These are phyloP conservation scores for Pitta sordida DNA, from an alignment of 2,113 vertebrate genomes.

Conservation along the genomic window DNA sequence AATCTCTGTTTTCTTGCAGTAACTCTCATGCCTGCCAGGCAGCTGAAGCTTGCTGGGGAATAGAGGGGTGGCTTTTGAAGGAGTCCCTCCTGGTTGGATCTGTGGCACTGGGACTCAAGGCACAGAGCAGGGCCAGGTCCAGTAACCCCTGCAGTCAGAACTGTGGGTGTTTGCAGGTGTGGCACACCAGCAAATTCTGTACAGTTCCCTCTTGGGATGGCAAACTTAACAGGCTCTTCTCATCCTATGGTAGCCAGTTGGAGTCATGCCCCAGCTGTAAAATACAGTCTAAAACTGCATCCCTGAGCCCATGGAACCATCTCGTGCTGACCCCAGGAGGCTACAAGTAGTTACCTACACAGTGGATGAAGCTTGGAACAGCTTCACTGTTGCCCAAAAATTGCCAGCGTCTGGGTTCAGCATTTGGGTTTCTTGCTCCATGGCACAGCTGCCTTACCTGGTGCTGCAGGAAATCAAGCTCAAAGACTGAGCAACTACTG, in stretches of 20 bases:
- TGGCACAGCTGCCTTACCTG: background rate
- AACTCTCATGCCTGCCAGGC: background rate
- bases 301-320: background rate
- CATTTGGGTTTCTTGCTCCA: background rate
- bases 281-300: background rate
- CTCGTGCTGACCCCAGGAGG: background rate
- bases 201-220: background rate
- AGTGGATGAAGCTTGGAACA: background rate
- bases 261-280: background rate
- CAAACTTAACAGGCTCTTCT: background rate
- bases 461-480: background rate
- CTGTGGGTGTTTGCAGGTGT: background rate
- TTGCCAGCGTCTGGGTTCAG: background rate
- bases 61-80: background rate
- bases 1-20: background rate
- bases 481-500: background rate
- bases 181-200: background rate
- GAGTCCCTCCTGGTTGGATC: background rate
- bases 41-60: too few species aligned
- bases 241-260: background rate
- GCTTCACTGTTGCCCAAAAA: background rate
- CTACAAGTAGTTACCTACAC: too few species aligned
- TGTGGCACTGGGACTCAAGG: background rate
- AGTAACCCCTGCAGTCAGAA: background rate
- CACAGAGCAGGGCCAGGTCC: background rate